Base-by-base conservation (phyloP, 1,140 invertebrate genomes). In the Ganaspis sp. region DNA sequence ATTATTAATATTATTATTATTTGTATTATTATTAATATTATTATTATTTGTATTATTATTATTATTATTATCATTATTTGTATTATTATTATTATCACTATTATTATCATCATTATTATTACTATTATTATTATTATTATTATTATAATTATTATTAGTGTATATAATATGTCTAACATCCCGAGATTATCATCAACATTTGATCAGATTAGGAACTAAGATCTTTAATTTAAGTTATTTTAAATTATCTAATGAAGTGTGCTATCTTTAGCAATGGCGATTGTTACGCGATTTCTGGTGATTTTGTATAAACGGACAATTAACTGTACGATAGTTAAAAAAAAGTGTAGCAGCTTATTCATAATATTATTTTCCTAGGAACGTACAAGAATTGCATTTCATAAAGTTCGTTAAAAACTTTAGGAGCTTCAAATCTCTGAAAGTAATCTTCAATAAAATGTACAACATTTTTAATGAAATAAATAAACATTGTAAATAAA, bases 401-500 rank as follows among this genome's bases (percentile, higher is more conserved):
- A 26, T 64, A 12, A 64, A 54, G 11, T 54, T 23, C 21, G 21
- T 58, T 5, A 58, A 15, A 49, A 49, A 49, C 45, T 49, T 49
- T n/a, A 49, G 17, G 45, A 1, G 2, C 1, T 17, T 5, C 45
- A 17, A 26, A 4, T 26, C 21, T 15, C 15, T 21, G 23, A 64
- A 64, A 15, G 23, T 34, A 29, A 34, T n/a, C 15, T 64, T 12
- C 34, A 69, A 42, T 64, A 69, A 72, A 26, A 29, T 72, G 34
- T 71, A 75, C 71, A 72, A 12, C 23, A 45, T 71, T 71, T 64
- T 71, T 75, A 71, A 58, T 23, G 23, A 26, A 77, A 77, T 75
- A 58, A 75, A 75, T 42, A 53, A 78, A 75, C 74, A 58, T 76
- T 70, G 69, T 70, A 70, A 40, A 70, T 70, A 70, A 70, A 40